Evolutionary conservation across 2,113 vertebrate species (phyloP).

Genomic region (Okapia johnstoni): DNA sequence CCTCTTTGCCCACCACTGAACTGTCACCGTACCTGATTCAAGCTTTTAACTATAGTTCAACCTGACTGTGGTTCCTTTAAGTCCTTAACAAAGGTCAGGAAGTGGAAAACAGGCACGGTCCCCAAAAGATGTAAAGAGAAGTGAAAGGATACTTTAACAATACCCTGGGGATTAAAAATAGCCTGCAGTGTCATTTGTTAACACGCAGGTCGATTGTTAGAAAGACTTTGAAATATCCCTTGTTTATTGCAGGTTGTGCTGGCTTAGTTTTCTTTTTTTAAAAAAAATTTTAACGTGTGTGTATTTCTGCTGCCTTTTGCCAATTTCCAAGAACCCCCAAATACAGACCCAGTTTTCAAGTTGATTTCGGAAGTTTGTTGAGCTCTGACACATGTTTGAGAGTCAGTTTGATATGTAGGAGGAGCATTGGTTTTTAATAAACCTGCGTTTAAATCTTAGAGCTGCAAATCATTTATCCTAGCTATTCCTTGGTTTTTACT

Average conservation of each 20-base stretch:
- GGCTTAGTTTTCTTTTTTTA: not conserved
- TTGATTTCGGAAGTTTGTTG: not conserved
- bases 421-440: not conserved
- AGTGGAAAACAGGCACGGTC: not conserved
- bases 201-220: not conserved
- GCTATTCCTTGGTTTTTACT: not conserved
- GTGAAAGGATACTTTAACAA: not conserved
- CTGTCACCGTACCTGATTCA: not conserved
- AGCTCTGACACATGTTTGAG: not conserved
- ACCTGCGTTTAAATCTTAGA: not conserved
- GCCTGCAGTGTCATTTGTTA: not conserved
- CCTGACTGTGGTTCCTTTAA: not conserved
- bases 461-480: not conserved
- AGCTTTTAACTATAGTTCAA: not conserved
- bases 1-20: not conserved
- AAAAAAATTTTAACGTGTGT: not conserved
- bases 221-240: not conserved
- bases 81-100: not conserved
- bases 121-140: not conserved
- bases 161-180: not conserved
- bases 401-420: not conserved
- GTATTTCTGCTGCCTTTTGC: not conserved
- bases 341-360: not conserved
- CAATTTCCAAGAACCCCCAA: not conserved
- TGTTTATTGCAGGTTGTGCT: not conserved